Evolutionary conservation across 2,113 vertebrate species (phyloP).

Genomic region (Mungos mungo): DNA sequence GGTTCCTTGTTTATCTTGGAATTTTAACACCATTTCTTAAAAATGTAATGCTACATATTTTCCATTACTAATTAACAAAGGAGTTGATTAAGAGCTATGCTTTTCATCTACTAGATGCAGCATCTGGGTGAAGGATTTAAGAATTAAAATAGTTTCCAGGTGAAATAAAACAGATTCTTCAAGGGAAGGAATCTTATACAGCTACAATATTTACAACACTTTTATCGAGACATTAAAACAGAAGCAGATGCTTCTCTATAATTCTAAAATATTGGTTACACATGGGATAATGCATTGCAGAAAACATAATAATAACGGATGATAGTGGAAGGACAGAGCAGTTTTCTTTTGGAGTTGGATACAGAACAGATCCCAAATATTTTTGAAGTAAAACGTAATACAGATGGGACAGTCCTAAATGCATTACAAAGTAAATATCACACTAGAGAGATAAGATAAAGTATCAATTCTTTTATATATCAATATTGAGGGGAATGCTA

Average conservation of each 20-base stretch:
- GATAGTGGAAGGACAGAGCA: conserved; percentile 56
- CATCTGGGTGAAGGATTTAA: conserved; percentile 73
- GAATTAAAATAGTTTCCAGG: conserved; percentile 74
- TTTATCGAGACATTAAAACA: conserved; percentile 82
- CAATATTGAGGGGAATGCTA: neutral
- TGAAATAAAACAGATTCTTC: conserved; percentile 76
- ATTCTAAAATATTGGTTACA: conserved; percentile 79
- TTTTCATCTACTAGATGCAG: conserved; percentile 49
- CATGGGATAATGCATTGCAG: conserved; percentile 72
- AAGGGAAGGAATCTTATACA: conserved; percentile 67
- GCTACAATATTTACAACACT: conserved; percentile 78
- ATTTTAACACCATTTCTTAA: conserved; percentile 65
- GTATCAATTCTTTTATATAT: neutral
- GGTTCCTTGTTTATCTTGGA: conserved; percentile 66
- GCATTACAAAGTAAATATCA: conserved; percentile 60
- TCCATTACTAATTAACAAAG: conserved; percentile 68
- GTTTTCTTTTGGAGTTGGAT: conserved; percentile 66
- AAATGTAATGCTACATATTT: conserved; percentile 58
- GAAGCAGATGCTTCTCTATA: conserved; percentile 78
- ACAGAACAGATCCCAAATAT: conserved; percentile 75
- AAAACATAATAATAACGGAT: conserved; percentile 74
- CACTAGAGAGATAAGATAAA: conserved; percentile 26
- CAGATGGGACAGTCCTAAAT: conserved; percentile 65
- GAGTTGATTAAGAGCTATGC: conserved; percentile 73
- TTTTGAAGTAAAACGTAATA: conserved; percentile 78